A percentile compares a stretch with the other conserved stretches of the same genome.
phyloP scores from a whole-genome alignment of 2,113 vertebrate genomes.

The Clarias gariepinus region DNA sequence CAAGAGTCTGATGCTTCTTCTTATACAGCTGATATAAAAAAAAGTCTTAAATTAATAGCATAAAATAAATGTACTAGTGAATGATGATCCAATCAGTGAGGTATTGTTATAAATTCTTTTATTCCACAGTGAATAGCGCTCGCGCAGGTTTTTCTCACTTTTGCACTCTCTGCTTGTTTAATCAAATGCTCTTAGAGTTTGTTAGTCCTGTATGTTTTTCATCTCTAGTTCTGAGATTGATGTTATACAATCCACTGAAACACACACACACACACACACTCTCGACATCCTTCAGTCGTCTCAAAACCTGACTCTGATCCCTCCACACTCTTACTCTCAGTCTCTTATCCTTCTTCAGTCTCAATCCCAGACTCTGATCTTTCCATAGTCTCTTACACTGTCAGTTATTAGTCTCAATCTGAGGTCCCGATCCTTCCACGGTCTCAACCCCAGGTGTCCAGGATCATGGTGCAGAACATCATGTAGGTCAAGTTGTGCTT shows the following conservation, averaged over 20 bases:
- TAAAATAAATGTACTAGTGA: not conserved
- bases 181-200: not conserved
- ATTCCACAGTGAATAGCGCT: not conserved
- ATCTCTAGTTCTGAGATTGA: not conserved
- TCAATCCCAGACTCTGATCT: not conserved
- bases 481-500: too few species aligned
- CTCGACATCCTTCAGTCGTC: not conserved
- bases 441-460: too few species aligned
- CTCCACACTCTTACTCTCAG: not conserved
- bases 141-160: not conserved
- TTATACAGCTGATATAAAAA: not conserved
- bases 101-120: not conserved
- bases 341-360: not conserved
- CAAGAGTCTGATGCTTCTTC: not conserved
- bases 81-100: not conserved
- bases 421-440: too few species aligned
- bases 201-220: not conserved
- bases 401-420: not conserved
- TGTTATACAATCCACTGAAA: not conserved
- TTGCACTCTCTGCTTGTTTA: not conserved
- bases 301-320: not conserved
- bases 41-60: not conserved
- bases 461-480: too few species aligned
- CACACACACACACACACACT: not conserved
- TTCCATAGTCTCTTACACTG: not conserved